A percentile compares a stretch with the other conserved stretches of the same genome.
Conservation (phyloP, 2,797 vertebrate species). For the Pantherophis vulpinus region DNA sequence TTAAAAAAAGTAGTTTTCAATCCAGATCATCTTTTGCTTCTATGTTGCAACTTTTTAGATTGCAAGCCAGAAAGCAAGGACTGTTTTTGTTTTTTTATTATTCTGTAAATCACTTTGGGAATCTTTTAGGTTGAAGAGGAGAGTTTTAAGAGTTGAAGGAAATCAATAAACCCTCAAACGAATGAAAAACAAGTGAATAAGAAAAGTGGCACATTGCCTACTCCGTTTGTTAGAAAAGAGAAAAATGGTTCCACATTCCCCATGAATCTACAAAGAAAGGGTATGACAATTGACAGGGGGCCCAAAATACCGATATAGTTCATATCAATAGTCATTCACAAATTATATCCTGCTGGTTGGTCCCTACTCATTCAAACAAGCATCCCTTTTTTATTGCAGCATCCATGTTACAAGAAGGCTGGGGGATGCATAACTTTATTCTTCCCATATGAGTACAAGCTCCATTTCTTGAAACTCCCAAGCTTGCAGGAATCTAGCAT, state of each 20-base stretch:
- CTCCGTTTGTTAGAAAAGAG: background rate
- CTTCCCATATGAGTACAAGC: background rate
- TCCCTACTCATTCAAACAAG: background rate
- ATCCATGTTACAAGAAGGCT: background rate
- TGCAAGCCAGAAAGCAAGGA: background rate
- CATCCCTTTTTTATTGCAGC: background rate
- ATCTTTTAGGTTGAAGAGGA: background rate
- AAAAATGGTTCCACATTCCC: background rate
- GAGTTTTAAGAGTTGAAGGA: background rate
- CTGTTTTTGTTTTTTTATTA: background rate
- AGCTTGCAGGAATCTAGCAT: background rate
- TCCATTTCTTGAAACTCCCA: background rate
- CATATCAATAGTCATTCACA: background rate
- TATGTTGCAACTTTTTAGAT: background rate
- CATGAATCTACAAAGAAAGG: background rate
- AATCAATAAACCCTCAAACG: background rate
- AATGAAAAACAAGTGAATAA: background rate
- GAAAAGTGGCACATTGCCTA: background rate
- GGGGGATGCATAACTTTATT: background rate
- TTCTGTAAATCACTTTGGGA: background rate
- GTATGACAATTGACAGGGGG: background rate
- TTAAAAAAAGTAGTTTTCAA: background rate
- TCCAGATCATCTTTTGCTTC: background rate
- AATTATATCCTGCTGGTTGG: background rate
- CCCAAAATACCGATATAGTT: background rate